phyloP scores from a whole-genome alignment of 92 coral and sea anemone genomes.

The Actinernus sp. region DNA sequence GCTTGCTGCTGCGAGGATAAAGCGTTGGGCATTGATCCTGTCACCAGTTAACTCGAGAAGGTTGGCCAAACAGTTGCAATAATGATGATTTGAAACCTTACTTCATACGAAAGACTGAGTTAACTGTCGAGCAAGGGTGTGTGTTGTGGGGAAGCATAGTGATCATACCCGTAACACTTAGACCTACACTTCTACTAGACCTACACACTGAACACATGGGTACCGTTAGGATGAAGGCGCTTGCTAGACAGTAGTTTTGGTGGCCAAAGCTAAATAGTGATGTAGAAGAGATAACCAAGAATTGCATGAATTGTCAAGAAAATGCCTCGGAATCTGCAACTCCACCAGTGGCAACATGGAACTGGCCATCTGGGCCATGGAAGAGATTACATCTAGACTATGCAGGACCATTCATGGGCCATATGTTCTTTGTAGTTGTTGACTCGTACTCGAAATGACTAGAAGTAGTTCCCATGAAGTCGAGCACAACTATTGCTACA shows the following conservation, averaged over 20 bases:
- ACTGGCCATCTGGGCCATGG: conserved; percentile 47
- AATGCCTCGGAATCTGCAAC: conserved; percentile 23
- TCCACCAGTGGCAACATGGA: conserved; percentile 47
- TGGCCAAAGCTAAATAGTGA: conserved; percentile 51
- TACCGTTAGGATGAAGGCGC: conserved; percentile 47
- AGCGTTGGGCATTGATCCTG: conserved; percentile 38
- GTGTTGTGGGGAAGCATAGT: conserved; percentile 78
- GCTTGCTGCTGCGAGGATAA: conserved; percentile 47
- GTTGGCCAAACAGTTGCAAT: conserved; percentile 56
- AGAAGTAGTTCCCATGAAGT: conserved; percentile 38
- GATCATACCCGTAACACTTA: conserved; percentile 40
- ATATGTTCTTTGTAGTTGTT: conserved; percentile 36
- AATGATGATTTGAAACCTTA: conserved; percentile 67
- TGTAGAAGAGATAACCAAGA: conserved; percentile 19
- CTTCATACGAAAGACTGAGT: conserved; percentile 48
- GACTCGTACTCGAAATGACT: conserved; percentile 66
- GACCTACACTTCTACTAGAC: conserved; percentile 53
- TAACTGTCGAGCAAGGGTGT: conserved; percentile 77
- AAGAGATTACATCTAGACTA: conserved; percentile 41
- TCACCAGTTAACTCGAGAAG: conserved; percentile 24
- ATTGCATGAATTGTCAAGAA: conserved; percentile 45
- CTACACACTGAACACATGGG: conserved; percentile 72
- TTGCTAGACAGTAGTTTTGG: conserved; percentile 49
- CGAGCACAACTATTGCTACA: conserved; percentile 40
- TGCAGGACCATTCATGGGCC: conserved; percentile 49